Evolutionary conservation across 2,113 vertebrate species (phyloP).

Genomic region (Redunca redunca): DNA sequence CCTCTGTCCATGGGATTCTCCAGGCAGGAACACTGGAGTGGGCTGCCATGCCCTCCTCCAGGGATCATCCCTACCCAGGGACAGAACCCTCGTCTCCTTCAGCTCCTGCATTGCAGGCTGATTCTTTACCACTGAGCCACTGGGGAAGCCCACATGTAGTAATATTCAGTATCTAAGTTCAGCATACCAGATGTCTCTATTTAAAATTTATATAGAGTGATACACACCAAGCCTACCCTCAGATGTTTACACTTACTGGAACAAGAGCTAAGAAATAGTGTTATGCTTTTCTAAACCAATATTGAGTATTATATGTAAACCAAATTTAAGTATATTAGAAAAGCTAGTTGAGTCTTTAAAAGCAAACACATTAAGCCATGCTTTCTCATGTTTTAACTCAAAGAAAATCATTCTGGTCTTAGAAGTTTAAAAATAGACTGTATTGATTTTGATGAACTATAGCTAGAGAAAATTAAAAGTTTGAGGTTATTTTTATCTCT

Average conservation of each 20-base stretch:
- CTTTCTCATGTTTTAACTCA: neutral
- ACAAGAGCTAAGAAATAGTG: neutral
- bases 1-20: neutral
- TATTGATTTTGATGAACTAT: neutral
- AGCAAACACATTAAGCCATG: neutral
- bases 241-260: neutral
- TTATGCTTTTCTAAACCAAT: neutral
- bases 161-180: neutral
- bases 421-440: constrained; percentile 29
- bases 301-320: neutral
- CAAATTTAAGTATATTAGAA: neutral
- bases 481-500: constrained; percentile 6
- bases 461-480: constrained; percentile 28
- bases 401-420: neutral
- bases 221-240: neutral
- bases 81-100: neutral
- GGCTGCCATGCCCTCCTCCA: neutral
- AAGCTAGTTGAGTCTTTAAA: neutral
- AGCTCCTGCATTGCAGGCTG: neutral
- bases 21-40: neutral
- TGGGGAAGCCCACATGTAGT: neutral
- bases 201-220: neutral
- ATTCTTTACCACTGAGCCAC: neutral
- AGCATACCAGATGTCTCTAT: neutral
- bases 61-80: neutral